Percentiles rank a stretch among this genome's conserved stretches.
Conservation (phyloP, 2,797 vertebrate species). For the Enteromius radiatus region DNA sequence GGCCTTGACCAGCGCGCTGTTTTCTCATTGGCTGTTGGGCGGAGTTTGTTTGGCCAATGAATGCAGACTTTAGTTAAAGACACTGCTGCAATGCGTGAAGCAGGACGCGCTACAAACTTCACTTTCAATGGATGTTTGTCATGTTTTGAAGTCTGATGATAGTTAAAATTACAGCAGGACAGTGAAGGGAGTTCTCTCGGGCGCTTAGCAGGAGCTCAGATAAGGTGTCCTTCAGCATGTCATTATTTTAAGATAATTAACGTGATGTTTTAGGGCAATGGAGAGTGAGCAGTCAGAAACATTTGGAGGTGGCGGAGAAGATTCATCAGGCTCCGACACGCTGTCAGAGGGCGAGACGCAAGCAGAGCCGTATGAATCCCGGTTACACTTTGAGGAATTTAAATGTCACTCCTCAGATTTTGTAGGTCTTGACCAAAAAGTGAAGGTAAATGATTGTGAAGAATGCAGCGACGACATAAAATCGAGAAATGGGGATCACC, state of each 20-base stretch:
- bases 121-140: background rate
- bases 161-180: background rate
- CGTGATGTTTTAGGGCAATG: constrained; percentile 50
- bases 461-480: constrained; percentile 46
- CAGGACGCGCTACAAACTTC: constrained; percentile 23
- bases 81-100: constrained; percentile 26
- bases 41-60: constrained; percentile 27
- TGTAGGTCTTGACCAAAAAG: constrained; percentile 35
- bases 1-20: constrained; percentile 1
- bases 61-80: constrained; percentile 29
- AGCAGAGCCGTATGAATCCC: constrained; percentile 15
- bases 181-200: background rate
- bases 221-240: background rate
- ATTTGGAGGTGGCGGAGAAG: constrained; percentile 49
- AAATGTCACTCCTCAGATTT: constrained; percentile 42
- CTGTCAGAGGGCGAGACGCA: constrained; percentile 66
- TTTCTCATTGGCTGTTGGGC: constrained; percentile 39
- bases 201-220: background rate
- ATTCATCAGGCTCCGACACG: constrained; percentile 64
- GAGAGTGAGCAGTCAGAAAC: constrained; percentile 42
- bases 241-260: constrained; percentile 10
- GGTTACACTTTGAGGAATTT: constrained; percentile 26
- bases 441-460: constrained; percentile 34
- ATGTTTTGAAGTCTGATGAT: background rate
- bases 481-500: constrained; percentile 50